Evolutionary conservation across 1,140 invertebrate species (phyloP), one percentile per base, ranked within the genome.

Genomic region (Calephelis nemesis): DNA sequence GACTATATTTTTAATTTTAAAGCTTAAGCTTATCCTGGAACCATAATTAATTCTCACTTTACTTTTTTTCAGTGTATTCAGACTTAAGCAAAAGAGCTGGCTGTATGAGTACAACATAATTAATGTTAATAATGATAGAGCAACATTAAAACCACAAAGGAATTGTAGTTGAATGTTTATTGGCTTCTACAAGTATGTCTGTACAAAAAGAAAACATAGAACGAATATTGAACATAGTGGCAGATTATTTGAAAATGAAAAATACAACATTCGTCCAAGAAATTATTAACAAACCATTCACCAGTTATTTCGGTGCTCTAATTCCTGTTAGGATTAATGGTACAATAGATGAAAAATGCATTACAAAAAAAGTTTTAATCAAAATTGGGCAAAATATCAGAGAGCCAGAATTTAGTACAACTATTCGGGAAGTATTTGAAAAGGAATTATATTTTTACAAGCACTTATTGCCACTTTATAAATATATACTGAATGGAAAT

Each of bases 401-500:
- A 7, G 47, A 47, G 4, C 49, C 68, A 60, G 42, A 67, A 52
- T n/a, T 74, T 5, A 47, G 63, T 47, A 10, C 15, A 13, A 58
- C 68, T 9, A 65, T 65, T 15, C 42, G 64, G 15, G 65, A 71
- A 10, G 58, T 74, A 15, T 78, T 69, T 64, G 64, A 67, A 54
- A 15, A 63, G 45, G 76, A 78, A 67, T 40, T 10, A 45, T 76
- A 62, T 48, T 54, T 71, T 5, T 78, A 76, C 42, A 45, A 63
- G n/a, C 6, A 50, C 15, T 42, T 78, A 15, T 39, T 74, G n/a
- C 72, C 72, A 15, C 47, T 60, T 42, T 76, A 68, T 47, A 74
- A 63, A 45, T 15, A 12, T 10, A 0, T 72, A 11, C 48, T 65
- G 7, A 72, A 54, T 65, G 30, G 71, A 12, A 67, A 73, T 48